Base-by-base conservation (phyloP, 2,797 vertebrate genomes). In the Enteromius radiatus region DNA sequence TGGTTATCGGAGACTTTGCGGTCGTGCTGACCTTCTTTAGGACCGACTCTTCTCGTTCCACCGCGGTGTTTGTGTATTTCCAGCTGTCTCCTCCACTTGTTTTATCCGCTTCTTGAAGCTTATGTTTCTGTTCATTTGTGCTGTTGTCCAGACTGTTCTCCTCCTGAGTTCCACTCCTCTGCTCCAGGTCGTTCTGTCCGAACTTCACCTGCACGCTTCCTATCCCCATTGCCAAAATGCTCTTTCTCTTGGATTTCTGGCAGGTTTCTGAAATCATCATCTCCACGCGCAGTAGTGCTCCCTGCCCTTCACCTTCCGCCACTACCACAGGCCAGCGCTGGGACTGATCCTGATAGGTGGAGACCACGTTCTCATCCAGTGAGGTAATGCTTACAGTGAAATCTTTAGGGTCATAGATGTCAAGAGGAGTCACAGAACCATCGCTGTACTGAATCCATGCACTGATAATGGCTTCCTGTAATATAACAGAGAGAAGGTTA, bases 241-340 rank as follows among this genome's bases (percentile, higher is more conserved):
- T 99, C 91, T 98, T 99, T 84, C 98, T 91, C 90, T 99, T 98
- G 21, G 96, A 97, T 88, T 99, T 99, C 93, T 99, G 98, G 80
- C 98, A 99, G 0, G 95, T 93, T 78, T 98, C 97, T 0, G 98
- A 97, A 89, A 99, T 99, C 63, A 96, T 93, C 96, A 99, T 95
- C 89, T 99, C 97, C 0, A 98, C 93, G 43, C 96, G 96, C 28
- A 99, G 93, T 78, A 99, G 91, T 0, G 95, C 89, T 5, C 98
- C 98, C 85, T 98, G 96, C 15, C 98, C 97, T 6, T 99, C 96
- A 0, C 96, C 95, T 89, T 98, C 97, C 0, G 97, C 97, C 64
- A 96, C 94, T 5, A 99, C 93, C 0, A 92, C 86, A 0, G 98
- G 97, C 97, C 97, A 97, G n/a, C 87, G 92, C 47, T 95, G 94